Evolutionary conservation across 1,140 invertebrate species (phyloP).

Genomic region (Apis cerana): DNA sequence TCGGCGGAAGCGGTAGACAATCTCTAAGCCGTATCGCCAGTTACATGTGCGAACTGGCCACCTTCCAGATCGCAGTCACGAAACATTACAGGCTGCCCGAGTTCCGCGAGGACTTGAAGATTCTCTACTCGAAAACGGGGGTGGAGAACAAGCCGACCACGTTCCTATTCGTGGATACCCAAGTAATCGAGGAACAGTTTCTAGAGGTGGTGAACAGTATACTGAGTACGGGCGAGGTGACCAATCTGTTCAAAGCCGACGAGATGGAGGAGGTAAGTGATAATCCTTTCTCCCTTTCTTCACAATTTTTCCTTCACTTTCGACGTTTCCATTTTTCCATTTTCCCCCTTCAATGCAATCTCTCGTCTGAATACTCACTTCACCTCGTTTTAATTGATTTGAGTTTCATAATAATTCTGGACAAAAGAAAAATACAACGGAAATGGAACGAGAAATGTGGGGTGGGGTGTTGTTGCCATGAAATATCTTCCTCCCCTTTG

Average conservation of each 20-base stretch:
- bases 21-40: constrained; percentile 88
- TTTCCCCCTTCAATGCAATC: no score
- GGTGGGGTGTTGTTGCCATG: no score
- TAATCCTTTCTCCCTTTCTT: not conserved
- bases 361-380: no score
- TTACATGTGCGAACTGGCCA: constrained; percentile 89
- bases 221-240: constrained; percentile 91
- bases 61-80: constrained; percentile 90
- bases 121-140: constrained; percentile 86
- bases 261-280: constrained; percentile 89
- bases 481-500: constrained; percentile 25
- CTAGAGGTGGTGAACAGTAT: constrained; percentile 94
- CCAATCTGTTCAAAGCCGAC: constrained; percentile 91
- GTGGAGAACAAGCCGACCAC: constrained; percentile 88
- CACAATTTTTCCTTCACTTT: no score
- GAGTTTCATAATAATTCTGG: no score
- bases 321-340: no score
- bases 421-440: no score
- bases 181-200: constrained; percentile 90
- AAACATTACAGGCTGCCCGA: constrained; percentile 88
- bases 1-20: constrained; percentile 93
- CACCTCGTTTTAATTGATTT: no score
- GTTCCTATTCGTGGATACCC: constrained; percentile 92
- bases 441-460: no score
- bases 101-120: constrained; percentile 92